phyloP scores from a whole-genome alignment of 2,113 vertebrate species.

The Eretmochelys imbricata region DNA sequence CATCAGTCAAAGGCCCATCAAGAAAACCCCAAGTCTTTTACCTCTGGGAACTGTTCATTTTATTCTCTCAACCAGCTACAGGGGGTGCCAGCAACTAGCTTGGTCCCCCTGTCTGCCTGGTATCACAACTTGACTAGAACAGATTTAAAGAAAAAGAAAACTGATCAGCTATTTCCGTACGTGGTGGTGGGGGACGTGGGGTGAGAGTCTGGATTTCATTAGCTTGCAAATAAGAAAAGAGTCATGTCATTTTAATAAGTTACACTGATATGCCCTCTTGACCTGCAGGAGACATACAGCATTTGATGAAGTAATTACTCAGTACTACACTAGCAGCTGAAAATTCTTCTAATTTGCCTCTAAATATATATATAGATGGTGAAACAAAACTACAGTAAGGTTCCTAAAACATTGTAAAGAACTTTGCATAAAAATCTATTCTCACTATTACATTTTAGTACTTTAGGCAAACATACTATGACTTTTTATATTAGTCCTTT shows the following conservation, averaged over 20 bases:
- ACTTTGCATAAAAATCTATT: background rate
- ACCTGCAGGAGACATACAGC: background rate
- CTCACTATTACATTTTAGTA: background rate
- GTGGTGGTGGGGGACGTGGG: background rate
- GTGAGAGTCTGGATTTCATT: background rate
- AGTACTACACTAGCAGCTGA: background rate
- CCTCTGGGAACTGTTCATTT: background rate
- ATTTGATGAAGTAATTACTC: background rate
- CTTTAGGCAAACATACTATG: background rate
- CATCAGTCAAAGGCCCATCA: background rate
- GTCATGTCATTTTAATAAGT: background rate
- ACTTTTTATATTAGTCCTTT: background rate
- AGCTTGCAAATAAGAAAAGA: background rate
- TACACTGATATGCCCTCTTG: background rate
- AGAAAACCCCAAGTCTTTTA: background rate
- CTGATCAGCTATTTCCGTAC: background rate
- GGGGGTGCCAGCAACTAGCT: background rate
- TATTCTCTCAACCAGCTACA: background rate
- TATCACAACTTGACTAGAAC: background rate
- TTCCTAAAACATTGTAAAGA: background rate
- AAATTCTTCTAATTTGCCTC: background rate
- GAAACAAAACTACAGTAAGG: background rate
- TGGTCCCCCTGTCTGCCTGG: background rate
- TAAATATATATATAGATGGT: background rate
- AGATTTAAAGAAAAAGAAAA: background rate